Conservation (phyloP, 1,140 invertebrate species). For the Sarcophaga peregrina region DNA sequence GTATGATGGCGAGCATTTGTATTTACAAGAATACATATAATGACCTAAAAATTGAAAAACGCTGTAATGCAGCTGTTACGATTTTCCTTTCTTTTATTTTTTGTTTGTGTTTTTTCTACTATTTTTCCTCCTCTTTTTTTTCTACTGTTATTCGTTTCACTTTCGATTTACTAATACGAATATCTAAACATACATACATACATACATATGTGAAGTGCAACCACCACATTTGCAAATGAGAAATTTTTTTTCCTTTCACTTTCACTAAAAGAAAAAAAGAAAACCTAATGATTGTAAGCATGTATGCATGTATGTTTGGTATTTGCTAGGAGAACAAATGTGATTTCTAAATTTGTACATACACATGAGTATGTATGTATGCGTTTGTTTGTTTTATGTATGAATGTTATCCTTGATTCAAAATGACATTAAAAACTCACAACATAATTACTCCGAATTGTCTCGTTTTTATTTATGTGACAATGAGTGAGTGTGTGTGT, state of each 20-base stretch:
- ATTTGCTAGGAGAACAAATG: too few species aligned
- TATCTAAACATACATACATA: background rate
- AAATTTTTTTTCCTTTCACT: background rate
- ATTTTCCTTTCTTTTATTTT: background rate
- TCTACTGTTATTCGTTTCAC: background rate
- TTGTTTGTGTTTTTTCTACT: background rate
- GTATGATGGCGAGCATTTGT: background rate
- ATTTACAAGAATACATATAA: constrained; percentile 5
- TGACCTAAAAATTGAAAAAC: constrained; percentile 33
- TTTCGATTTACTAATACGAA: background rate
- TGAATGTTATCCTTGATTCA: background rate
- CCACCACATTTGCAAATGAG: background rate
- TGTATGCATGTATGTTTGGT: background rate
- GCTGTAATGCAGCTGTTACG: constrained; percentile 33
- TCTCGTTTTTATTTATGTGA: constrained; percentile 13
- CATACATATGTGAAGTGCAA: background rate
- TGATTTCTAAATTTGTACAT: too few species aligned
- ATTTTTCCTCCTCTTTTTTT: background rate
- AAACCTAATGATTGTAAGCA: constrained; percentile 21
- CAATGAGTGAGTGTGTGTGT: too few species aligned
- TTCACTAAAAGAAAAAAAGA: background rate
- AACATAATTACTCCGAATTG: constrained; percentile 37
- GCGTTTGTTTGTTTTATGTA: background rate
- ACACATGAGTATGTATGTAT: background rate
- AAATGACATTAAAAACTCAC: constrained; percentile 26